phyloP scores from a whole-genome alignment of 2,113 vertebrate genomes.

The Gambusia holbrooki region DNA sequence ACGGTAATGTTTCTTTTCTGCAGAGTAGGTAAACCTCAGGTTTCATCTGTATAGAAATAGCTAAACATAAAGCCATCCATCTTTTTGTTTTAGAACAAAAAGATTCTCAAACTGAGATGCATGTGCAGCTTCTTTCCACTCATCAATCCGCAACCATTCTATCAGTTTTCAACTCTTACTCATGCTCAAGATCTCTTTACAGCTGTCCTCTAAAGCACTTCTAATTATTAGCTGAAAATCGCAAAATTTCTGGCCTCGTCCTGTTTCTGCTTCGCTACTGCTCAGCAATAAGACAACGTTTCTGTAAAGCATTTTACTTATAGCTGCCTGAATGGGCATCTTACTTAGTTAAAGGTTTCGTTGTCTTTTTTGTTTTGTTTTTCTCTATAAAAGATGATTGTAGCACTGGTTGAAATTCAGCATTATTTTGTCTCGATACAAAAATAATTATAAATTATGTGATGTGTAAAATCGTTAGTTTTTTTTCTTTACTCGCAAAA shows the following conservation, averaged over 20 bases:
- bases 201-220: neutral
- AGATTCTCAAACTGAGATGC: neutral
- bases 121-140: neutral
- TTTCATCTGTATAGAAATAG: too few species aligned
- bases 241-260: neutral
- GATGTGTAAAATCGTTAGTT: neutral
- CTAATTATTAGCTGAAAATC: neutral
- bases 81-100: neutral
- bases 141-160: neutral
- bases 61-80: too few species aligned
- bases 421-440: neutral
- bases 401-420: neutral
- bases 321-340: constrained; percentile 53
- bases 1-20: too few species aligned
- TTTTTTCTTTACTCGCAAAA: neutral
- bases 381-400: neutral
- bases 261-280: neutral
- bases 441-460: too few species aligned
- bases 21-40: too few species aligned
- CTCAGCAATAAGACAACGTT: constrained; percentile 24
- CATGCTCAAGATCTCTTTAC: constrained; percentile 8
- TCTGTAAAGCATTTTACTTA: constrained; percentile 29
- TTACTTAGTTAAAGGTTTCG: constrained; percentile 12
- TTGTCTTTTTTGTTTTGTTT: neutral
- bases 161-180: neutral